Percentiles rank a stretch among this genome's conserved stretches.
These are phyloP conservation scores for Poecile montanus DNA, from an alignment of 2,797 vertebrate genomes.

Conservation along the genomic window DNA sequence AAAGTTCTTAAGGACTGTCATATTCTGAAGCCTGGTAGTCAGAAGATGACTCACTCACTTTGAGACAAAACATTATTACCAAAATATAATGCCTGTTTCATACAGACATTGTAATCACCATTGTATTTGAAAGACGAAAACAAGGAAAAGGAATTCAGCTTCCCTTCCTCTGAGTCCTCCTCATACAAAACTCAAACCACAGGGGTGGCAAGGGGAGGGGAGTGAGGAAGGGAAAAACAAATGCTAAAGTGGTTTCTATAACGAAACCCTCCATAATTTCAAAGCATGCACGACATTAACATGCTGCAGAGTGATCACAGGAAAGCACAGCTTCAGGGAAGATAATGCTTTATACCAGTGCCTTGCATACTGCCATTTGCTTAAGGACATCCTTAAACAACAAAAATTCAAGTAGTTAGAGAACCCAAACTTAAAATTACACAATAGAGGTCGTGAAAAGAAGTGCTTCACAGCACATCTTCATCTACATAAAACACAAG, in stretches of 20 bases:
- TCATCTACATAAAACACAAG: neutral
- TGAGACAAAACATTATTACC: slow-evolving; percentile 31
- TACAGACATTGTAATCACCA: slow-evolving; percentile 23
- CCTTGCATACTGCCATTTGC: neutral
- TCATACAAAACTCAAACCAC: slow-evolving; percentile 59
- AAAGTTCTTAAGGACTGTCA: neutral
- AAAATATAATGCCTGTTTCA: slow-evolving; percentile 27
- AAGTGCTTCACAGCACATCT: neutral
- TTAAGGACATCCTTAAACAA: neutral
- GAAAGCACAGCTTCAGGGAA: neutral
- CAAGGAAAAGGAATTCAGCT: slow-evolving; percentile 61
- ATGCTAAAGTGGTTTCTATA: neutral
- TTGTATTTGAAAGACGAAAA: slow-evolving; percentile 57
- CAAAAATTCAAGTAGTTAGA: neutral
- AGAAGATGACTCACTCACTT: slow-evolving; percentile 39
- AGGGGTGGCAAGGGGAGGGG: slow-evolving; percentile 20
- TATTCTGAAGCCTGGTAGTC: neutral
- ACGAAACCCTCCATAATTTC: neutral
- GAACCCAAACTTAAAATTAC: neutral
- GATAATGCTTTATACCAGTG: neutral
- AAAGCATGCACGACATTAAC: neutral
- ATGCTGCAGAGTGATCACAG: neutral
- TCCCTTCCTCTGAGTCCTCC: slow-evolving; percentile 52
- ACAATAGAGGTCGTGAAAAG: neutral
- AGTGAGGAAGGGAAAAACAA: slow-evolving; percentile 27